Conservation (phyloP, 2,797 vertebrate genomes). For the Vipera latastei region DNA sequence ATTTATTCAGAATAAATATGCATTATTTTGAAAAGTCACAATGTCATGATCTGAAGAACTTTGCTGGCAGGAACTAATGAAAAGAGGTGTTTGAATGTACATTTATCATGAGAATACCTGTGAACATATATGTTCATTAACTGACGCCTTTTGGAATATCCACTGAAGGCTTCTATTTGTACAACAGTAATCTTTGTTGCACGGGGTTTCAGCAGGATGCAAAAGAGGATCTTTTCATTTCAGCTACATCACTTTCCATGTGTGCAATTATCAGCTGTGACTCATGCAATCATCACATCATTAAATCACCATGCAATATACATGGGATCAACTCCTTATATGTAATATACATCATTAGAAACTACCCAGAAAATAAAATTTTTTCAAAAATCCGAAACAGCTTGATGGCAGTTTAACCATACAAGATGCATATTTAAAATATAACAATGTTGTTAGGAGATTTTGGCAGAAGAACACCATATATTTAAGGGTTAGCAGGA, state of each 20-base stretch:
- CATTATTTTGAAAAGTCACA: neutral
- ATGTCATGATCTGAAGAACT: neutral
- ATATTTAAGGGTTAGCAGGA: conserved; percentile 31
- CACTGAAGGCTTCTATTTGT: neutral
- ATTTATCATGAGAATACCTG: neutral
- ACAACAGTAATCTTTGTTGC: neutral
- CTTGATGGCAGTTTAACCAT: conserved; percentile 63
- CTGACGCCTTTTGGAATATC: neutral
- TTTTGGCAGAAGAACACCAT: conserved; percentile 45
- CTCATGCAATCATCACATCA: neutral
- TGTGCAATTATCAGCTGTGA: neutral
- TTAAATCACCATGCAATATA: neutral
- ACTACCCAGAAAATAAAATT: conserved; percentile 60
- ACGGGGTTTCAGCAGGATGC: neutral
- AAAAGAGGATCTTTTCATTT: neutral
- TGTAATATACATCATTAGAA: conserved; percentile 62
- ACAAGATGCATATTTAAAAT: conserved; percentile 57
- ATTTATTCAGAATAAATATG: neutral
- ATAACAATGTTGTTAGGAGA: conserved; percentile 39
- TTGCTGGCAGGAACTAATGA: neutral
- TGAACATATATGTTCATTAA: neutral
- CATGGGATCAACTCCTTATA: conserved; percentile 25
- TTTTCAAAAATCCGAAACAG: conserved; percentile 59
- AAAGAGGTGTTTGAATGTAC: neutral
- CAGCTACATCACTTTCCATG: neutral